Conservation (phyloP, 2,888 invertebrate genomes). For the Ichneumoninae sp. region DNA sequence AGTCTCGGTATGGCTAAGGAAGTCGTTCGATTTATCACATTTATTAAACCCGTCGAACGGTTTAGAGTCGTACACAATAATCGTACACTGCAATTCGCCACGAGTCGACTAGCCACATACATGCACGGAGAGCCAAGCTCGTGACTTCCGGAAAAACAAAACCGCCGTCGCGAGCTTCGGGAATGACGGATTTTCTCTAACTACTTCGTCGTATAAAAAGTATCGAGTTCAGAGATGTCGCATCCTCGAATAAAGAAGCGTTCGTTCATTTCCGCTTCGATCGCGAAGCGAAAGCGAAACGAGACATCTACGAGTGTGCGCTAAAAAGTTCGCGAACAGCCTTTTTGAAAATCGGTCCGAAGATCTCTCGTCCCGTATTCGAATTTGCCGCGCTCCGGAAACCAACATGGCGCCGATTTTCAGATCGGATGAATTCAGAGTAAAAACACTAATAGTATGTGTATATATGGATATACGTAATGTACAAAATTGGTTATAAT, state of each 20-base stretch:
- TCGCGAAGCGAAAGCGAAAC: background rate
- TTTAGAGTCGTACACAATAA: slow-evolving; percentile 25
- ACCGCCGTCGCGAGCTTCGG: slow-evolving; percentile 13
- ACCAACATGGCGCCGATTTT: background rate
- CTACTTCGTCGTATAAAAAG: background rate
- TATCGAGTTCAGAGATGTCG: background rate
- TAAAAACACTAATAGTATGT: slow-evolving; percentile 11
- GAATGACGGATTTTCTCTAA: slow-evolving; percentile 15
- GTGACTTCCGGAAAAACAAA: background rate
- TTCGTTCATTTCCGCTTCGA: slow-evolving; percentile 1
- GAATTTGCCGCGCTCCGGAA: background rate
- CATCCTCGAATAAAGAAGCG: slow-evolving; percentile 12
- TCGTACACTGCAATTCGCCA: slow-evolving; percentile 6
- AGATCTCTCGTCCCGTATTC: background rate
- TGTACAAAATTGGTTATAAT: slow-evolving; percentile 31
- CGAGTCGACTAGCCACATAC: slow-evolving; percentile 12
- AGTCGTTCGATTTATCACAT: slow-evolving; percentile 43
- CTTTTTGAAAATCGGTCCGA: background rate
- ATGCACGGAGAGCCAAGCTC: slow-evolving; percentile 5
- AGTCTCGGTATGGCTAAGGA: background rate
- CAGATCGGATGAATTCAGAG: background rate
- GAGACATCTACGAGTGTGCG: slow-evolving; percentile 4
- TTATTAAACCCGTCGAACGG: slow-evolving; percentile 43
- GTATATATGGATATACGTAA: slow-evolving; percentile 20
- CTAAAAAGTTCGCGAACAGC: background rate